A percentile compares a stretch with the other conserved stretches of the same genome.
These are phyloP conservation scores for Macaria notata DNA, from an alignment of 2,888 invertebrate species.

Conservation along the genomic window DNA sequence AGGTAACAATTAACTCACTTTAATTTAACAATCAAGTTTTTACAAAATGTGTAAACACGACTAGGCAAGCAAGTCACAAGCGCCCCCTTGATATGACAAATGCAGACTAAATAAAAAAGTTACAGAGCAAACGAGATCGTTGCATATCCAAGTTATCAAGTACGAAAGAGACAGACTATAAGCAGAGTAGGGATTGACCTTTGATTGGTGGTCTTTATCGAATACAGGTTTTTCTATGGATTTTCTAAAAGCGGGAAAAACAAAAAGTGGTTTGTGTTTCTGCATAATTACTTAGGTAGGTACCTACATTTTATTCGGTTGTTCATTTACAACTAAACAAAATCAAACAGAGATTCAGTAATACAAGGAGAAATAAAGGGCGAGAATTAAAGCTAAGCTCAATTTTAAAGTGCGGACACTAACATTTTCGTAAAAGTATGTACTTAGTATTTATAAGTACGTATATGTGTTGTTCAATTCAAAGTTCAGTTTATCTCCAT, in stretches of 20 bases:
- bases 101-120: conserved; percentile 57
- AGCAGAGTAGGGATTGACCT: conserved; percentile 47
- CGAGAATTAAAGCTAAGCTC: no score
- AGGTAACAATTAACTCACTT: background rate
- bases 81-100: conserved; percentile 60
- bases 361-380: no score
- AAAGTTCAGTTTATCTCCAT: no score
- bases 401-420: no score
- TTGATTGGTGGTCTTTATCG: conserved; percentile 18
- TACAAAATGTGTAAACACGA: conserved; percentile 22
- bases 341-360: no score
- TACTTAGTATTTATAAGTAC: no score
- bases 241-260: conserved; percentile 42
- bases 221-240: conserved; percentile 50
- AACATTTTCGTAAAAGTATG: no score
- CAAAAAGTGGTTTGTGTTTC: background rate
- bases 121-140: conserved; percentile 46
- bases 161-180: conserved; percentile 46
- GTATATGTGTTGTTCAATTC: no score
- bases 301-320: no score
- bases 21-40: conserved; percentile 2
- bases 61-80: conserved; percentile 41
- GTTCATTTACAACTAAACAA: no score
- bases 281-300: no score
- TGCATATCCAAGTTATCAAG: conserved; percentile 29